These are phyloP conservation scores for Harpagoxenus sublaevis DNA, from an alignment of 2,888 invertebrate species.

Conservation along the genomic window DNA sequence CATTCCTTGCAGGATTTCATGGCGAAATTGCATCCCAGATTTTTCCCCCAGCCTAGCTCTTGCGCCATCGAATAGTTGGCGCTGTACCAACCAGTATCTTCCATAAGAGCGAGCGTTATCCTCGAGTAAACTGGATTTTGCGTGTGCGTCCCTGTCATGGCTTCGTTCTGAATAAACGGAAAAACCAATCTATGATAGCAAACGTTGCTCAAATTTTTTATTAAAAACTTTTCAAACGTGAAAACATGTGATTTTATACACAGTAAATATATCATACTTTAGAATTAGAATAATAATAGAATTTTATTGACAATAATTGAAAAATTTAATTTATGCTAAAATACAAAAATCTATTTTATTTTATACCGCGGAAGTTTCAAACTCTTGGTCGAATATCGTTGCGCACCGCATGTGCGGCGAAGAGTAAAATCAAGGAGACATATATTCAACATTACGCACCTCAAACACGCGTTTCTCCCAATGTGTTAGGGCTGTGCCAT, in stretches of 20 bases:
- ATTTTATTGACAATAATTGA: background rate
- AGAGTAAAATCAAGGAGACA: background rate
- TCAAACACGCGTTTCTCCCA: constrained; percentile 99
- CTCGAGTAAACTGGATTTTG: constrained; percentile 99
- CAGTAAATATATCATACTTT: background rate
- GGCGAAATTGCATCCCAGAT: constrained; percentile 97
- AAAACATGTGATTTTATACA: background rate
- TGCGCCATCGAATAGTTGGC: constrained; percentile 96
- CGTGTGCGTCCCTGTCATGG: constrained; percentile 99
- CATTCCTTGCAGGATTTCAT: constrained; percentile 98
- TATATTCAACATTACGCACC: constrained; percentile 87
- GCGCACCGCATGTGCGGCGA: background rate
- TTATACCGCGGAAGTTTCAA: background rate
- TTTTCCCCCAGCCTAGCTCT: constrained; percentile 95
- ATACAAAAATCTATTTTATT: background rate
- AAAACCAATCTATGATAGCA: constrained; percentile 23
- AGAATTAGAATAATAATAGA: background rate
- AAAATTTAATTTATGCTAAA: too few relatives aligned
- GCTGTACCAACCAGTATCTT: constrained; percentile 99
- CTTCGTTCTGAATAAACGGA: constrained; percentile 92
- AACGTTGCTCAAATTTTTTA: background rate
- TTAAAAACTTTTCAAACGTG: constrained; percentile 8
- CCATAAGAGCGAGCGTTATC: constrained; percentile 98
- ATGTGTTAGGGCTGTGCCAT: constrained; percentile 98
- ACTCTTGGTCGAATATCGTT: background rate